Evolutionary conservation across 2,113 vertebrate species (phyloP), one percentile per base, ranked within the genome.

Genomic region (Oreochromis tanganicae): DNA sequence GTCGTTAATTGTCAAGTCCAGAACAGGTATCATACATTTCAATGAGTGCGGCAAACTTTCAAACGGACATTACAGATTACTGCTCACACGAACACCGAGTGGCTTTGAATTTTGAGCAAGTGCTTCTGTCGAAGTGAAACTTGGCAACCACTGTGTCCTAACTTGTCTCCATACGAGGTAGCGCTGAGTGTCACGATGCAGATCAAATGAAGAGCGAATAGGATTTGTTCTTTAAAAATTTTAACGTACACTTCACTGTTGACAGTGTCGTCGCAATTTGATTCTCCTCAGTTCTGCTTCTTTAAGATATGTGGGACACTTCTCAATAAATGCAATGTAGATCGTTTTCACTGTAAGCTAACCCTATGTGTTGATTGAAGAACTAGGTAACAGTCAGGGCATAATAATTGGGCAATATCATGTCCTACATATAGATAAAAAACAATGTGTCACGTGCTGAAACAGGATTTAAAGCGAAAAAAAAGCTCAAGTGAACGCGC

Each of bases 1-100:
- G 95, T 94, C 95, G 93, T 96, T 96, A 91, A 78, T 91, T 13
- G 17, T 95, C 0, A 91, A 82, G 75, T 85, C 91, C 4, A 87
- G 95, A 94, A 17, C 84, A 43, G 94, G 96, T 96, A 90, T 85
- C 2, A 61, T 4, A 2, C 14, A 7, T 66, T 1, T 41, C 12
- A 24, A 1, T 68, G 24, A n/a, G 5, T 9, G 13, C 17, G 52
- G 3, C 8, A 14, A 38, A 17, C 12, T 9, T 17, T 17, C 21
- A 13, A 19, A 38, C 1, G 1, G 9, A 16, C 5, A 11, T 21
- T 3, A 32, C 38, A 43, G 27, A 48, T 19, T 2, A 27, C 0
- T 29, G 71, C 6, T 19, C 9, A 29, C 43, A 0, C 14, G 43
- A 48, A 4, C 63, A 21, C 34, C 11, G 11, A 21, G 3, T 1